Conservation (phyloP, 2,797 vertebrate species). For the Malurus leucopterus region DNA sequence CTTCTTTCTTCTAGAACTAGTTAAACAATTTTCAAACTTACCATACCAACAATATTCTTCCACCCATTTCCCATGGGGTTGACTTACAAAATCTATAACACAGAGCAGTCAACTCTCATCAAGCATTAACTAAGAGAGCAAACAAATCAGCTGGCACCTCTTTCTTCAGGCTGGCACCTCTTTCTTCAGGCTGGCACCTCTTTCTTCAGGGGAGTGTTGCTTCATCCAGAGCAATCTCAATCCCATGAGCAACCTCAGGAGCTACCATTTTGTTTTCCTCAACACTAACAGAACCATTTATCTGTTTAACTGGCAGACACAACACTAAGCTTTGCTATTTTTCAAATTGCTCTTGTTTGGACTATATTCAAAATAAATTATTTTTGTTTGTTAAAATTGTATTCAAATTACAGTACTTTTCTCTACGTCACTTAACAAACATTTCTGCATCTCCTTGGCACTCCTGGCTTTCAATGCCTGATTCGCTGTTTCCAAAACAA, state of each 20-base stretch:
- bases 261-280: not conserved
- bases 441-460: not conserved
- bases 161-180: not conserved
- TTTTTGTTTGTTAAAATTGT: not conserved
- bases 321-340: not conserved
- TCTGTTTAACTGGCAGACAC: not conserved
- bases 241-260: not conserved
- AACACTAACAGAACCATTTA: not conserved
- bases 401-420: not conserved
- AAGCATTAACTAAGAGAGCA: not conserved
- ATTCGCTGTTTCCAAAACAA: not conserved
- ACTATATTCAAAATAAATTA: not conserved
- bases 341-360: not conserved
- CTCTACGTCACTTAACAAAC: not conserved
- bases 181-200: not conserved
- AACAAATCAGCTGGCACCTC: not conserved
- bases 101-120: not conserved
- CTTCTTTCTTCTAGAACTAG: not conserved
- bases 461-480: not conserved
- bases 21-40: not conserved
- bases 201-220: not conserved
- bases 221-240: not conserved
- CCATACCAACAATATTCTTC: not conserved
- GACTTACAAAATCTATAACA: not conserved
- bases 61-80: not conserved